A percentile compares a stretch with the other conserved stretches of the same genome.
These are phyloP conservation scores for Merodon equestris DNA, from an alignment of 2,888 invertebrate genomes.

Conservation along the genomic window DNA sequence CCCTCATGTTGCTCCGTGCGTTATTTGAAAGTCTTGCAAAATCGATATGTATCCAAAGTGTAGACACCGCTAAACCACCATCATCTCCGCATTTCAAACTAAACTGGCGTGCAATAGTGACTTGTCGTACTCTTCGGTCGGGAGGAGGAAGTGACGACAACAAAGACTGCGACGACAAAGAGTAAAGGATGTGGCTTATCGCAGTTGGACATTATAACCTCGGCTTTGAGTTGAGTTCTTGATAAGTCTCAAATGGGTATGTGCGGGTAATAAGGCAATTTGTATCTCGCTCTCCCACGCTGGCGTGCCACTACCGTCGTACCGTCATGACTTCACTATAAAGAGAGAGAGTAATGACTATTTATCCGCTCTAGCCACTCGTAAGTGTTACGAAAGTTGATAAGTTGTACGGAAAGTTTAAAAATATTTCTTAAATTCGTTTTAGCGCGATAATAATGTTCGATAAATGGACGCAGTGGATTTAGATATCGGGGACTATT, in stretches of 20 bases:
- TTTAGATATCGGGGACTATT: no score
- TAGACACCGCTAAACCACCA: constrained; percentile 13
- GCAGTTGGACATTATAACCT: constrained; percentile 47
- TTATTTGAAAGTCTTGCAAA: no score
- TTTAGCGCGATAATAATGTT: no score
- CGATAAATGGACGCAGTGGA: no score
- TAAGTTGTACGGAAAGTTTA: constrained; percentile 31
- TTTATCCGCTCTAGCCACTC: constrained; percentile 6
- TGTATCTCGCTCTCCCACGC: no score
- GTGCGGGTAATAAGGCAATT: constrained; percentile 6
- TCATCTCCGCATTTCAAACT: constrained; percentile 38
- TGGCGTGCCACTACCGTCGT: background rate
- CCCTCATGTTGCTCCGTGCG: constrained; percentile 27
- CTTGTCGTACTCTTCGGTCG: constrained; percentile 5
- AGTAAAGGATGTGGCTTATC: constrained; percentile 67
- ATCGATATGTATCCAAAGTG: no score
- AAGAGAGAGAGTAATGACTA: constrained; percentile 5
- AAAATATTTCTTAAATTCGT: constrained; percentile 24
- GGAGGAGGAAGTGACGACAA: constrained; percentile 54
- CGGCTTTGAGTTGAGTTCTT: constrained; percentile 24
- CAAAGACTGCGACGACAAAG: constrained; percentile 10
- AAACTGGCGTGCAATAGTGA: constrained; percentile 1
- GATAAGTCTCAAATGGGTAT: constrained; percentile 41
- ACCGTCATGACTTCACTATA: constrained; percentile 13
- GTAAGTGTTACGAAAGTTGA: constrained; percentile 54